Conservation (phyloP, 2,113 vertebrate species). For the Rhadina sibilatrix region DNA sequence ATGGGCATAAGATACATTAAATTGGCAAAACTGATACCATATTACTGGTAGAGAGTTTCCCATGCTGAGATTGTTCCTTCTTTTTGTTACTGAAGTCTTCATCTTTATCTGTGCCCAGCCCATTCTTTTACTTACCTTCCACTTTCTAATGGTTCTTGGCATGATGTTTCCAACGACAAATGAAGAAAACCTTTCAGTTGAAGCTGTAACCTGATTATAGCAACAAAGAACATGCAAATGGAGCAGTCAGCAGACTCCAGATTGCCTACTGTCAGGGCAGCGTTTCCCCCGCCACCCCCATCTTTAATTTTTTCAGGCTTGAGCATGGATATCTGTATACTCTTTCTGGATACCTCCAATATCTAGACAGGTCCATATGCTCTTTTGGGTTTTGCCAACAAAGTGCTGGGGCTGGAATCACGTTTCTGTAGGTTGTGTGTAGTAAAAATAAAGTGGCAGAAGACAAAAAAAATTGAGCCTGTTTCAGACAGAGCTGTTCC, state of each 20-base stretch:
- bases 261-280: constrained; percentile 22
- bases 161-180: fast-evolving
- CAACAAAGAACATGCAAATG: constrained; percentile 9
- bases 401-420: constrained; percentile 2
- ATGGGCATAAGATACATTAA: neutral
- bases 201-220: neutral
- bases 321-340: neutral
- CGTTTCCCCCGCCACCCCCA: neutral
- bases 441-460: neutral
- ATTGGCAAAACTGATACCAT: neutral
- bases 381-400: constrained; percentile 6
- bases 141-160: neutral
- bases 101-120: neutral
- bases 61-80: neutral
- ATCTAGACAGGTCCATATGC: constrained; percentile 26
- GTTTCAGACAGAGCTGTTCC: neutral
- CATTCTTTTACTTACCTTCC: neutral
- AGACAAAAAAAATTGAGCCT: neutral
- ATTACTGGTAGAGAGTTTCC: neutral
- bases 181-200: neutral
- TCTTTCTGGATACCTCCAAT: constrained; percentile 9
- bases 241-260: neutral
- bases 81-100: neutral
- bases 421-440: neutral
- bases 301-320: neutral